Evolutionary conservation across 2,113 vertebrate genomes (phyloP).

Genomic region (Oryzias curvinotus): DNA sequence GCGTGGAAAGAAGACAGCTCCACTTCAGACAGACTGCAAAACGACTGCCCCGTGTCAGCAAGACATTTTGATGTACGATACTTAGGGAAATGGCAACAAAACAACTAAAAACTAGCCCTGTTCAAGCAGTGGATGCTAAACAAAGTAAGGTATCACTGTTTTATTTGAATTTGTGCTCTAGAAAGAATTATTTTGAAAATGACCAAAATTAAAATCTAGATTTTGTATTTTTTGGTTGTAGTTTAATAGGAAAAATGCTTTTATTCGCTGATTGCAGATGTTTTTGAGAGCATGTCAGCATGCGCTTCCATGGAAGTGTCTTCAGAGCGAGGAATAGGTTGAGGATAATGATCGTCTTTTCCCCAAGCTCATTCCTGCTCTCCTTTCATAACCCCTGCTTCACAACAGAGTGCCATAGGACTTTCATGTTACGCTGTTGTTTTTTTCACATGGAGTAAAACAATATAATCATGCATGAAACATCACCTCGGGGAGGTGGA

Average conservation of each 20-base stretch:
- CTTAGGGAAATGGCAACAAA: conserved; percentile 55
- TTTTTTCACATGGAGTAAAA: conserved; percentile 70
- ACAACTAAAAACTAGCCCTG: conserved; percentile 48
- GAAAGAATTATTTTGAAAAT: too few relatives aligned
- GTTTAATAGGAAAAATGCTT: conserved; percentile 4
- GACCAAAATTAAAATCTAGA: too few relatives aligned
- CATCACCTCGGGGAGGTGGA: conserved; percentile 65
- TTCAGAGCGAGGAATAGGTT: conserved; percentile 57
- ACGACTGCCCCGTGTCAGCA: conserved; percentile 58
- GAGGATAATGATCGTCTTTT: conserved; percentile 65
- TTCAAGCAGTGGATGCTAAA: conserved; percentile 12
- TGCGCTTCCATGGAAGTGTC: conserved; percentile 49
- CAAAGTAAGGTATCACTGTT: neutral
- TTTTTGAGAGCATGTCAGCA: conserved; percentile 30
- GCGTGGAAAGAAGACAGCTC: conserved; percentile 66
- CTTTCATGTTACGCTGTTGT: conserved; percentile 74
- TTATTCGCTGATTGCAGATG: conserved; percentile 23
- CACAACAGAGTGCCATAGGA: conserved; percentile 70
- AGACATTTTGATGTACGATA: conserved; percentile 67
- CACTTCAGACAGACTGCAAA: conserved; percentile 75
- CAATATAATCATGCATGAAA: conserved; percentile 77
- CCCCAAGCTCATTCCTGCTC: conserved; percentile 57
- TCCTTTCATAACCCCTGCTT: conserved; percentile 65
- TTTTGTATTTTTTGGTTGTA: too few relatives aligned
- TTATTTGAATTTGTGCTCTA: neutral